Evolutionary conservation across 2,797 vertebrate species (phyloP).

Genomic region (Myiotriccus ornatus): DNA sequence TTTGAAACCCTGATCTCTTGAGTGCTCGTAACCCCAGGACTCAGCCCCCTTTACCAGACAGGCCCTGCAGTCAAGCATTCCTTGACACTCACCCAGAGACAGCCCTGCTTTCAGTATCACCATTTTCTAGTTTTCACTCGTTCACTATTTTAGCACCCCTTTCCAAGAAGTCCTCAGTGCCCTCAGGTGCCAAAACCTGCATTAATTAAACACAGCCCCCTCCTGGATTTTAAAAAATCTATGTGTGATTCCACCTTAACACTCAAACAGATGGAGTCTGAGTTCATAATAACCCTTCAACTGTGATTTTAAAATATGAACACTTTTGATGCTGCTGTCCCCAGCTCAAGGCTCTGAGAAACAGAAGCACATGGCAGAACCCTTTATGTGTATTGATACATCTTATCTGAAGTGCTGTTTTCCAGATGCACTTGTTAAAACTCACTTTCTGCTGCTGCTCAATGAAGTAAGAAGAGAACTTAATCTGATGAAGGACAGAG

Average conservation of each 20-base stretch:
- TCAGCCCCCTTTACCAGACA: background rate
- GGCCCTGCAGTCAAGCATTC: background rate
- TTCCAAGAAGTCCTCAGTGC: background rate
- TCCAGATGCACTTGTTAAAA: background rate
- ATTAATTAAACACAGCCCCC: background rate
- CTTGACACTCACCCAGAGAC: background rate
- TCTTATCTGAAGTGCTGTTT: background rate
- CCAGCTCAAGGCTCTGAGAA: background rate
- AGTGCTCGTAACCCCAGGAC: rapidly evolving
- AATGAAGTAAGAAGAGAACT: background rate
- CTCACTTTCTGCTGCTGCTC: slow-evolving; percentile 22
- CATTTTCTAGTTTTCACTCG: background rate
- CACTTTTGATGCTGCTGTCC: background rate
- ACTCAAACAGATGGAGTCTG: background rate
- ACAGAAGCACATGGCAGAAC: background rate
- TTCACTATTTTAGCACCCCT: background rate
- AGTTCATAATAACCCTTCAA: slow-evolving; percentile 13
- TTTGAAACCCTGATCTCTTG: background rate
- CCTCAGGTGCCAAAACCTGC: background rate
- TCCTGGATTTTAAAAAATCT: background rate
- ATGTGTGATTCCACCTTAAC: background rate
- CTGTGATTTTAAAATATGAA: background rate
- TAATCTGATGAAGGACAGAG: background rate
- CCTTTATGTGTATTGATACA: background rate
- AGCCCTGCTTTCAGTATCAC: background rate